Base-by-base conservation (phyloP, 2,113 vertebrate species). In the Daubentonia madagascariensis region DNA sequence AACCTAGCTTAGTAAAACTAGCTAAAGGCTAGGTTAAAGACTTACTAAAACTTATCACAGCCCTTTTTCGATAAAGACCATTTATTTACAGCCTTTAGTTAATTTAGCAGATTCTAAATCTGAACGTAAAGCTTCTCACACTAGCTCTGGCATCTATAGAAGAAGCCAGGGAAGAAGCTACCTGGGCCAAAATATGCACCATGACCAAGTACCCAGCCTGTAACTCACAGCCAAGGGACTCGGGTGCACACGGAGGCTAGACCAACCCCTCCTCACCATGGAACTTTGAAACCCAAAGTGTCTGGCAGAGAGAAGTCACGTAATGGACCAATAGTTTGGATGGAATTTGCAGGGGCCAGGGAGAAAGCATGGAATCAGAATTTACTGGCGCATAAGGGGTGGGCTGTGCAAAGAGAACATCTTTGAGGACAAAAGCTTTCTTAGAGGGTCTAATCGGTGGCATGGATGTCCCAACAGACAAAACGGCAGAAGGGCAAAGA, bases 321-420 rank as follows among this genome's bases (percentile, higher is more conserved):
- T n/a, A 8, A 63, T 0, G 70, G 37, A 43, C 17, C 6, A 0
- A 9, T 0, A 3, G 37, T 7, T 9, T 14, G 23, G 25, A 40
- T 5, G 37, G 89, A 59, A 52, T 18, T 0, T 32, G 28, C 1
- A 20, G 8, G 63, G 84, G 32, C 20, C 72, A 54, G n/a, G 43
- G 32, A 8, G 16, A 28, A 50, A 22, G 20, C 35, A 25, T 17
- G 6, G 86, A 35, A 3, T 54, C 32, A 35, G 40, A n/a, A 37
- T 6, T 48, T 30, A 14, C 45, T 28, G 18, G 68, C 14, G 17
- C 5, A 18, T 2, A 3, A 2, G 28, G 30, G 7, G 28, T 14
- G 35, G 8, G n/a, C 28, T 48, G 8, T 20, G 25, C 63, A 59
- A 20, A 52, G 18, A 92, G 22, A 35, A 5, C 25, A 16, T 52